Base-by-base conservation (phyloP, 2,797 vertebrate genomes). In the Pangasius mekongensis region DNA sequence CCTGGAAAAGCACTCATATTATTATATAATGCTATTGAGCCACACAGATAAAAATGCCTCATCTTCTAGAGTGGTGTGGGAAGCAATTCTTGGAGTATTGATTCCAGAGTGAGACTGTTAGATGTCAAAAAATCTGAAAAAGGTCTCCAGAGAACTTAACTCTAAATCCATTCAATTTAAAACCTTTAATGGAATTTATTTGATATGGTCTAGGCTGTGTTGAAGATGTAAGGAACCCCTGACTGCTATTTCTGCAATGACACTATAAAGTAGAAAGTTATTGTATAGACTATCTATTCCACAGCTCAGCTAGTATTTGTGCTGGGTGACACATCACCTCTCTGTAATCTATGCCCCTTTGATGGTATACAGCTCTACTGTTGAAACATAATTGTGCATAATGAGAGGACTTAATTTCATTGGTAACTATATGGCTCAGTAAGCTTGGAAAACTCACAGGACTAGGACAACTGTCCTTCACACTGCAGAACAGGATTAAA, bases 51-150 rank as follows among this genome's bases (percentile, higher is more conserved):
- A 69, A 83, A 49, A 33, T 33, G 64, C 18, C 30, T 73, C 67
- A 85, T 85, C 24, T 85, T 58, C 84, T 56, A 58, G 84, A 85
- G 67, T 74, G 84, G 67, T 73, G 36, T 43, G 16, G 62, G 18
- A 84, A 84, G 83, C 64, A 54, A 54, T 36, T 85, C 69, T 60
- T 43, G 52, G 36, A 58, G 6, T 85, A 85, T 74, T 85, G 84
- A 85, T 74, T 0, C 33, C 33, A 18, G 49, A 24, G 30, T 0
- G 5, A 74, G 84, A 43, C 52, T 58, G 62, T 84, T 69, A 84
- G 84, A 74, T 73, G 84, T 85, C 3, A 54, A 74, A 43, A 71
- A 85, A 22, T 84, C 56, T 58, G 52, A 71, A 71, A 71, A 71
- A 71, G 47, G 52, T 74, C 84, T 73, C 49, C 20, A 6, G 82